Percentiles rank a stretch among this genome's conserved stretches.
phyloP scores from a whole-genome alignment of 2,888 invertebrate genomes.

The Amaurobius ferox region DNA sequence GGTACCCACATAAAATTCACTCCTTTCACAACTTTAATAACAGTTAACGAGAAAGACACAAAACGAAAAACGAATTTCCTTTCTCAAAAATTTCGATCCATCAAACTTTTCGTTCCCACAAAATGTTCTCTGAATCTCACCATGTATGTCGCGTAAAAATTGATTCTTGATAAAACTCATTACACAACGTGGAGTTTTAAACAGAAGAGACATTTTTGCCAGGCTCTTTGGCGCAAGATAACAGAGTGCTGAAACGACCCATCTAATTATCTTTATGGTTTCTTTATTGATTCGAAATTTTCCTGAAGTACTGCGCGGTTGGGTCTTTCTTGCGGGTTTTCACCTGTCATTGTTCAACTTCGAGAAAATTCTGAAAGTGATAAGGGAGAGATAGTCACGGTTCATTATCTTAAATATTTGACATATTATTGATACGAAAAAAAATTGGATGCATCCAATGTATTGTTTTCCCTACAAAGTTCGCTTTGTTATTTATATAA shows the following conservation, averaged over 20 bases:
- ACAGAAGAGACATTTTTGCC: background rate
- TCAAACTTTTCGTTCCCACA: no score
- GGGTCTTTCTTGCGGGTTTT: background rate
- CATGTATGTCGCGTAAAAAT: no score
- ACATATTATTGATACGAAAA: background rate
- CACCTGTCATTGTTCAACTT: background rate
- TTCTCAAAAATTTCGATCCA: no score
- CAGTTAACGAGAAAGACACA: no score
- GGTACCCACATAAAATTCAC: no score
- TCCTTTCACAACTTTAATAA: no score
- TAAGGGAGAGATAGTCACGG: background rate
- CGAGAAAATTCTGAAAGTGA: background rate
- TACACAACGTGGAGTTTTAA: background rate
- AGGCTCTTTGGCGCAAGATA: background rate
- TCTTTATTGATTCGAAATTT: background rate
- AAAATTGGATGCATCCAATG: no score
- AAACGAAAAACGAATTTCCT: no score
- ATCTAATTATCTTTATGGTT: background rate
- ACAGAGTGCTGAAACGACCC: background rate
- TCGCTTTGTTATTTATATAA: no score
- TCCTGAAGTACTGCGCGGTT: background rate
- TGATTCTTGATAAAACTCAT: background rate
- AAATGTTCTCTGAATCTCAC: no score
- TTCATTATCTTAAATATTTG: background rate
- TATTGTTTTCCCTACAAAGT: no score